A percentile compares a stretch with the other conserved stretches of the same genome.
phyloP scores from a whole-genome alignment of 2,113 vertebrate species.

The Microtus oregoni region DNA sequence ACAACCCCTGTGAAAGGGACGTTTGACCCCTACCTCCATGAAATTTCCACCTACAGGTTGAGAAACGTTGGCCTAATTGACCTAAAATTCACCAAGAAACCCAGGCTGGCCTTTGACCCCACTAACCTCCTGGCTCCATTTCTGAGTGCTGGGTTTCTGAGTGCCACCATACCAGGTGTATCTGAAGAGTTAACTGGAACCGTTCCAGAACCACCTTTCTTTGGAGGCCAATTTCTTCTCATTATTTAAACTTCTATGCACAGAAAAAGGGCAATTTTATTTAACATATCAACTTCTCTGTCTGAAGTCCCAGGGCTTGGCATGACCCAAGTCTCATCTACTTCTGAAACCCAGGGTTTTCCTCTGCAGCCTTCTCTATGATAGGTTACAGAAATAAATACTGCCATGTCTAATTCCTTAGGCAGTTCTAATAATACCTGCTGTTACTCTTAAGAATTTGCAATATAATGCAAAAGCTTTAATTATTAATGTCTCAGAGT shows the following conservation, averaged over 20 bases:
- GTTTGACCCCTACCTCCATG: background rate
- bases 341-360: background rate
- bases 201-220: constrained; percentile 9
- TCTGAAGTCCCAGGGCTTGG: background rate
- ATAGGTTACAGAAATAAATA: background rate
- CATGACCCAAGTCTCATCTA: background rate
- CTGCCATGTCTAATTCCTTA: background rate
- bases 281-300: constrained; percentile 30
- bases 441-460: constrained; percentile 2
- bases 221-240: constrained; percentile 7
- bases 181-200: background rate
- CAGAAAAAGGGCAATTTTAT: background rate
- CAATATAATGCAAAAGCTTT: background rate
- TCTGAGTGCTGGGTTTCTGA: background rate
- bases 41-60: background rate
- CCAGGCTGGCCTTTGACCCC: background rate
- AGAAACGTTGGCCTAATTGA: background rate
- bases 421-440: background rate
- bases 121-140: background rate
- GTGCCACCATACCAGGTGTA: background rate
- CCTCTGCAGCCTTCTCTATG: background rate
- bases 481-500: constrained; percentile 19
- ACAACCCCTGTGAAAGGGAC: background rate
- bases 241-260: constrained; percentile 11
- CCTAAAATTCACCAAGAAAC: background rate